These are phyloP conservation scores for Planococcus citri DNA, from an alignment of 1,140 invertebrate species.

Conservation along the genomic window DNA sequence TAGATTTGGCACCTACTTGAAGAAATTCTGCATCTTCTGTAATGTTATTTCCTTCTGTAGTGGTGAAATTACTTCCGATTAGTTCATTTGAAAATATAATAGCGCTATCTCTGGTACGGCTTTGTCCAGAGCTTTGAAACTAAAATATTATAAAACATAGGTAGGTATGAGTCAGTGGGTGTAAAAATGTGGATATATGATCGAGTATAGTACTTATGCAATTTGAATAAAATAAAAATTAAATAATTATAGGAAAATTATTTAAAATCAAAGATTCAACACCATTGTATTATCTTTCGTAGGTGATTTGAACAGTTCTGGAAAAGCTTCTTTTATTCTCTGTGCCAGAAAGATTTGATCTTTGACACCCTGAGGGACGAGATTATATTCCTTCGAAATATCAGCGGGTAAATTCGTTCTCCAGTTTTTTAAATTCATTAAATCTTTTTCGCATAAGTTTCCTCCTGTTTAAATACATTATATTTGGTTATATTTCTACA, in stretches of 20 bases:
- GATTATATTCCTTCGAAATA: background rate
- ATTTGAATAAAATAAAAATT: too few species aligned
- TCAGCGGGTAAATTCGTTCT: slow-evolving; percentile 18
- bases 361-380: slow-evolving; percentile 26
- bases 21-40: background rate
- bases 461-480: background rate
- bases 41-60: background rate
- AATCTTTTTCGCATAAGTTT: slow-evolving; percentile 26
- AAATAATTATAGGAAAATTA: too few species aligned
- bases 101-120: slow-evolving; percentile 25
- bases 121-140: too few species aligned
- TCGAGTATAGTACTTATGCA: too few species aligned
- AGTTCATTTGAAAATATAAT: slow-evolving; percentile 23
- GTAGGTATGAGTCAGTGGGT: background rate
- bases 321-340: slow-evolving; percentile 27
- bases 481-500: background rate
- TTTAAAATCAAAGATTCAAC: too few species aligned
- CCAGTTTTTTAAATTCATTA: slow-evolving; percentile 27
- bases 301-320: slow-evolving; percentile 25
- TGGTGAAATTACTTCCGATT: background rate
- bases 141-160: too few species aligned
- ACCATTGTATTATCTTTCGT: slow-evolving; percentile 10
- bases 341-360: slow-evolving; percentile 26
- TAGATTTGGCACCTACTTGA: background rate
- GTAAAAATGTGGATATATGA: too few species aligned